Base-by-base conservation (phyloP, 2,888 invertebrate species). In the Oscheius sp. region DNA sequence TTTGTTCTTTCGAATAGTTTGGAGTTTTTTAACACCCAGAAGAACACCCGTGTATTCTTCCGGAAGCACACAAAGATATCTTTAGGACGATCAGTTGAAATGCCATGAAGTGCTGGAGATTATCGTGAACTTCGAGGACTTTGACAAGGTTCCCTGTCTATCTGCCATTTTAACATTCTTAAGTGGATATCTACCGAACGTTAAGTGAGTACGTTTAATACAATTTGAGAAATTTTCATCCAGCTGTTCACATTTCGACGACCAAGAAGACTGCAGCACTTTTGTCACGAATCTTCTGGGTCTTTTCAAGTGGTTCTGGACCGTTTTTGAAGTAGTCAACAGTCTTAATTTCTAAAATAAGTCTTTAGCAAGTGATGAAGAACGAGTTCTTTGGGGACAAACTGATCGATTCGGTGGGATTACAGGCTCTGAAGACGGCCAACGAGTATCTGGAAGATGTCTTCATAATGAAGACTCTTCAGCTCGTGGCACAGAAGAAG, bases 211-310 rank as follows among this genome's bases (percentile, higher is more conserved):
- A 21, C 9, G 29, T 55, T 35, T 60, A 13, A 9, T 9, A n/a
- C 29, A 53, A 11, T 21, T 21, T 32, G 29, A 55, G 2, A 55
- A 13, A n/a, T 53, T 53, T n/a, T 53, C 53, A 53, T 53, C 21
- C 55, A 68, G 68, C n/a, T 68, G 68, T 37, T 55, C 68, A 2
- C 63, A 63, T n/a, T 68, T 68, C 68, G 55, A 55, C 29, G 35
- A 68, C 9, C 35, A 32, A 4, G 37, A 53, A 42, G 35, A 37
- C 9, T 68, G 68, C 53, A 55, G n/a, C 10, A 21, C 51, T 5
- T 68, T 68, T 1, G 55, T 55, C 33, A 37, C n/a, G 1, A n/a
- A 33, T 5, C 55, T 68, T 2, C 2, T 55, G 53, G n/a, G 11
- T 7, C 37, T 68, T 2, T 55, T 68, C 55, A 68, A 55, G 29